Conservation (phyloP, 1,140 invertebrate genomes). For the Pogonognathellus flavescens region DNA sequence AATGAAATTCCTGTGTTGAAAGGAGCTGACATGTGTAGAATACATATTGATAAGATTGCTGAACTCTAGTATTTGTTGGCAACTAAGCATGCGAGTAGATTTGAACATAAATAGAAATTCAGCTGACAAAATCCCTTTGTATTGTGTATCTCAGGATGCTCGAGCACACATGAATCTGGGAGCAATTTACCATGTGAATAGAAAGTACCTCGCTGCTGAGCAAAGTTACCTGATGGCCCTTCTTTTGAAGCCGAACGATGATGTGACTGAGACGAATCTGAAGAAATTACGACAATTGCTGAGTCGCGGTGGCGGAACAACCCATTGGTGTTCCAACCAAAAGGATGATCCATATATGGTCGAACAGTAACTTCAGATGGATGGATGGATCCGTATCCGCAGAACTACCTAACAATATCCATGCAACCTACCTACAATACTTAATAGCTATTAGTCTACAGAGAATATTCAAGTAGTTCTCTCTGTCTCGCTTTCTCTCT, state of each 20-base stretch:
- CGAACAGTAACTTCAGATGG: slow-evolving; percentile 18
- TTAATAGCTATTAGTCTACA: neutral
- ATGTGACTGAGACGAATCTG: slow-evolving; percentile 88
- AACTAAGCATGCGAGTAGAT: neutral
- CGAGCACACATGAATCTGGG: slow-evolving; percentile 93
- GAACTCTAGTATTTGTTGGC: neutral
- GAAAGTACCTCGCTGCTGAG: slow-evolving; percentile 88
- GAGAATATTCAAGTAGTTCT: neutral
- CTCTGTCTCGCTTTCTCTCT: neutral
- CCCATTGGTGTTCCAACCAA: slow-evolving; percentile 21
- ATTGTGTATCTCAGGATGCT: slow-evolving; percentile 78
- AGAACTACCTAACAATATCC: neutral
- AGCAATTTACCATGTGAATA: slow-evolving; percentile 92
- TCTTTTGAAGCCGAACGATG: slow-evolving; percentile 85
- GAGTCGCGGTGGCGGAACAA: slow-evolving; percentile 31
- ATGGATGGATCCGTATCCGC: neutral
- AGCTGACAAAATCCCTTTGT: slow-evolving; percentile 54
- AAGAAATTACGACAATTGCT: slow-evolving; percentile 78
- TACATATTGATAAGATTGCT: no score
- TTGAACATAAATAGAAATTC: no score
- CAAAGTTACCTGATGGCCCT: slow-evolving; percentile 86
- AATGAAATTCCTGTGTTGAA: no score
- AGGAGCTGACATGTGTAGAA: no score
- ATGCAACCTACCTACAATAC: neutral
- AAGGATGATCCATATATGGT: slow-evolving; percentile 13